phyloP scores from a whole-genome alignment of 2,113 vertebrate genomes.

The Zosterops pallidus region DNA sequence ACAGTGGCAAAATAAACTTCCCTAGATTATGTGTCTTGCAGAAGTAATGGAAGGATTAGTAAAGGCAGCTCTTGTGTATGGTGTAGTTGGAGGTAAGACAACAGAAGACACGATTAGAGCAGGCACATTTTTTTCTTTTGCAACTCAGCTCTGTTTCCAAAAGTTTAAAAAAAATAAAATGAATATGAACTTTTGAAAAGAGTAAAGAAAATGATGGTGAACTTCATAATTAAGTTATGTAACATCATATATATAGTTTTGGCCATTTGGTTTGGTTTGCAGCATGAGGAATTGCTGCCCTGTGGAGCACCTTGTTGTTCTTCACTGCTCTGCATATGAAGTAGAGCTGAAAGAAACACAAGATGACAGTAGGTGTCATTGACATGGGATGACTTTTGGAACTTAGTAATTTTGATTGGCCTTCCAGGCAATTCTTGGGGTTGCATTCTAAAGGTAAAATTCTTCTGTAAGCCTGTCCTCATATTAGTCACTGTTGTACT shows the following conservation, averaged over 20 bases:
- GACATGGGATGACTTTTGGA: neutral
- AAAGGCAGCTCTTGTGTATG: neutral
- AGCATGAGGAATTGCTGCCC: neutral
- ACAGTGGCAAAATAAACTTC: neutral
- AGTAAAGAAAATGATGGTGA: neutral
- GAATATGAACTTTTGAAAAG: neutral
- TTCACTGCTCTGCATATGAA: neutral
- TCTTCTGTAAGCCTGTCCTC: neutral
- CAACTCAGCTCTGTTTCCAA: neutral
- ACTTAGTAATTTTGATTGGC: neutral
- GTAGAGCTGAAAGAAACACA: neutral
- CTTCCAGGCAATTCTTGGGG: neutral
- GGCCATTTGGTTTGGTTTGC: neutral
- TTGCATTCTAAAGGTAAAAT: neutral
- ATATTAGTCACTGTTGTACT: neutral
- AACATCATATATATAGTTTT: neutral
- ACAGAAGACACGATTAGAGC: fast-evolving
- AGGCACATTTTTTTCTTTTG: neutral
- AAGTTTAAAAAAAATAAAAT: neutral
- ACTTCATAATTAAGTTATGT: neutral
- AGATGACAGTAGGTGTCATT: neutral
- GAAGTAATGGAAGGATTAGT: neutral
- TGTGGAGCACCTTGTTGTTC: neutral
- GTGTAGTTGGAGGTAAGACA: neutral
- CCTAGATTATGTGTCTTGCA: neutral